Evolutionary conservation across 2,888 invertebrate species (phyloP), one percentile per base, ranked within the genome.

Genomic region (Heliconius aoede): DNA sequence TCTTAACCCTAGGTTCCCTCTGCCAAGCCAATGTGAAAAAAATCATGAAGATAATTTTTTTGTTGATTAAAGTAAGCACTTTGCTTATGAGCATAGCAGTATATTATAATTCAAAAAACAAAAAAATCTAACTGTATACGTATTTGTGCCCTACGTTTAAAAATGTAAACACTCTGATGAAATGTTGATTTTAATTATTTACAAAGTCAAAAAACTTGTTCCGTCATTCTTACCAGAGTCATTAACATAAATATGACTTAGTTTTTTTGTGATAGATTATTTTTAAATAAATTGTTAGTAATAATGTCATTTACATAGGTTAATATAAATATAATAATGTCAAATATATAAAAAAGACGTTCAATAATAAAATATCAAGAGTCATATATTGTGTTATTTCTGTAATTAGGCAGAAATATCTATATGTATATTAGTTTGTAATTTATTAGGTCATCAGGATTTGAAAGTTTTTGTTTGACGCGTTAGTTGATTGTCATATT

Each of bases 171-270:
- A 79, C 26, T 72, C 30, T 73, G 60, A 75, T 74, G 75, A 72
- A 78, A 76, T 82, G 81, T 84, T 83, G 77, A 79, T 81, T 82
- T 81, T 80, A 74, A 60, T 74, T 75, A 81, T 84, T 84, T 80
- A 78, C 80, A 74, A 72, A 71, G 74, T 74, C 76, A 78, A 79
- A 32, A 69, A 78, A 80, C 77, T 74, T 55, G 64, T 64, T 65
- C 18, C 65, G 3, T 40, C 24, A 65, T 65, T 24, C 36, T 18
- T 24, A 65, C 8, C 36, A 64, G 64, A 36, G 24, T 64, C 11
- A 32, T 62, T 62, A 62, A 32, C 62, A 32, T 32, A 11, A n/a
- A 32, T n/a, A 64, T 64, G 13, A 24, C 24, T 36, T 36, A 24
- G n/a, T 11, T 64, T 64, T 64, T 30, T 32, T 64, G n/a, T n/a